These are phyloP conservation scores for Geopemphigus sp. DNA, from an alignment of 1,140 invertebrate species.

Conservation along the genomic window DNA sequence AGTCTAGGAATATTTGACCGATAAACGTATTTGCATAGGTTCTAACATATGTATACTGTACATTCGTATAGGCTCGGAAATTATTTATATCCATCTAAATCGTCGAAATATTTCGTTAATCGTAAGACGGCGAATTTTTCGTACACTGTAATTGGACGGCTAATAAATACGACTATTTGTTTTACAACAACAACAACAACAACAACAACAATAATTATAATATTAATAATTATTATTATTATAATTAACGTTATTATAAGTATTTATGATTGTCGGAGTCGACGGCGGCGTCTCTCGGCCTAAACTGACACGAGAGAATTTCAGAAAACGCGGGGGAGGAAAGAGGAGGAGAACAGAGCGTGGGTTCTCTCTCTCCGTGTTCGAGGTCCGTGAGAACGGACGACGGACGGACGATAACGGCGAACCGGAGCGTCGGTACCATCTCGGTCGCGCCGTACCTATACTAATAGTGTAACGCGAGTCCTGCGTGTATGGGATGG, in stretches of 20 bases:
- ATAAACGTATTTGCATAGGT: no score
- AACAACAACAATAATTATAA: not conserved
- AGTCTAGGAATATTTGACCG: no score
- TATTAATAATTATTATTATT: no score
- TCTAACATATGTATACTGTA: no score
- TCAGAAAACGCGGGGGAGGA: conserved; percentile 23
- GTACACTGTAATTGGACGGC: no score
- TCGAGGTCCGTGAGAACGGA: conserved; percentile 40
- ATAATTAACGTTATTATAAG: no score
- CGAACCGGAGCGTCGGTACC: not conserved
- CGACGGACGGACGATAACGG: conserved; percentile 19
- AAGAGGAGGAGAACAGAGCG: not conserved
- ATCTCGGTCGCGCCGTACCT: not conserved
- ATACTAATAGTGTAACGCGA: not conserved
- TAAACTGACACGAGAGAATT: conserved; percentile 37
- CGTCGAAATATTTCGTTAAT: no score
- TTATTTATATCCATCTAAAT: no score
- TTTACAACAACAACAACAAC: not conserved
- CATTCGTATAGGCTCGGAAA: no score
- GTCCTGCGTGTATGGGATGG: not conserved
- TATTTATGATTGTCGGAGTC: not conserved
- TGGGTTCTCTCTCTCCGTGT: no score
- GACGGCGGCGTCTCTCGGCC: not conserved
- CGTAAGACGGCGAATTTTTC: no score
- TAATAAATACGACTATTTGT: conserved; percentile 19